These are phyloP conservation scores for Myanophis thanlyinensis DNA, from an alignment of 2,113 vertebrate species.

Conservation along the genomic window DNA sequence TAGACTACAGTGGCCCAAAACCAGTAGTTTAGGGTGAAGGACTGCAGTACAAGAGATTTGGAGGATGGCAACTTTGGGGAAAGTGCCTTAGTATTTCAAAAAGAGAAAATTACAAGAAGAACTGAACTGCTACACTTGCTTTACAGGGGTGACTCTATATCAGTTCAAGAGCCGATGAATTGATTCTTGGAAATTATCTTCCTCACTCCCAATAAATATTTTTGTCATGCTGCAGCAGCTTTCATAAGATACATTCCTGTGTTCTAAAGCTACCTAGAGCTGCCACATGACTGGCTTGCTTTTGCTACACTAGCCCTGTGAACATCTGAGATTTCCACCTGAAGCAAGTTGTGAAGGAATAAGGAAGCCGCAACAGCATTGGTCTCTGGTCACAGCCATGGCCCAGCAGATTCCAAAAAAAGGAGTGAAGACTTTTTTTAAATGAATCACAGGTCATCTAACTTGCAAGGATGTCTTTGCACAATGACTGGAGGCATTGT, in stretches of 20 bases:
- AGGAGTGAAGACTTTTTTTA: not conserved
- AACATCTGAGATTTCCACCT: not conserved
- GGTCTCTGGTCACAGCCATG: not conserved
- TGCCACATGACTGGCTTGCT: not conserved
- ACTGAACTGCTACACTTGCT: not conserved
- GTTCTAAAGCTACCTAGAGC: not conserved
- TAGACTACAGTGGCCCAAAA: not conserved
- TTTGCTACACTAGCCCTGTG: not conserved
- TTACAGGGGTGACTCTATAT: not conserved
- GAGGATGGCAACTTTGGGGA: not conserved
- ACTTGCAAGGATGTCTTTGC: not conserved
- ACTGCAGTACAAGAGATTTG: not conserved
- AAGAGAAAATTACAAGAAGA: not conserved
- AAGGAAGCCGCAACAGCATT: not conserved
- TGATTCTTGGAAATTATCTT: not conserved
- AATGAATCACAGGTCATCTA: not conserved
- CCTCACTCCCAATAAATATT: not conserved
- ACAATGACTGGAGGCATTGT: not conserved
- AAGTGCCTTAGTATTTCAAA: not conserved
- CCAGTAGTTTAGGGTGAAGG: not conserved
- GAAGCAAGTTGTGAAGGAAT: not conserved
- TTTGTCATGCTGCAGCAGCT: not conserved
- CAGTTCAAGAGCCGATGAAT: not conserved
- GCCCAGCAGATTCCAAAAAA: not conserved
- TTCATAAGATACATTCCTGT: not conserved